Base-by-base conservation (phyloP, 2,797 vertebrate species). In the Scarus forsteni region DNA sequence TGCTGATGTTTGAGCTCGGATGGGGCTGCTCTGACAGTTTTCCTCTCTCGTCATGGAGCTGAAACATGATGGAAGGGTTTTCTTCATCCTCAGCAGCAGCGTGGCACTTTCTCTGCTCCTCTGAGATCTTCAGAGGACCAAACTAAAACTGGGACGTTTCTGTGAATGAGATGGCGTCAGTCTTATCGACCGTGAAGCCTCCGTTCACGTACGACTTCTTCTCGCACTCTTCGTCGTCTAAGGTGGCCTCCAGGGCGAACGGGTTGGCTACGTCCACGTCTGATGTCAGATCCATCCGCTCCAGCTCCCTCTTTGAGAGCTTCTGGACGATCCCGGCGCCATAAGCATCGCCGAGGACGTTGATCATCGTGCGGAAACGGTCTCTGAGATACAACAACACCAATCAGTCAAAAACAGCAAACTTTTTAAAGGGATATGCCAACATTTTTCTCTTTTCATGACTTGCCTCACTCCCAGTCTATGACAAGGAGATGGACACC, bases 361-460 rank as follows among this genome's bases (percentile, higher is more conserved):
- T 99, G 89, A 99, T 95, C 97, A 98, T 96, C 1, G 98, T 99
- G 68, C 98, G 96, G 92, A 99, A 99, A 50, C 98, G 96, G 86
- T 99, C 98, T 85, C 98, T 99, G 78, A 60, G 81, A 88, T 19
- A 79, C 42, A 79, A 3, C 18, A n/a, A 8, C 40, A 14, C 44
- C 14, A 39, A 35, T 74, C 35, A 71, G 46, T 54, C 38, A 3
- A 45, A 40, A 68, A 44, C 8, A 0, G 4, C 7, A 3, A 9
- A 7, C 7, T 8, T 16, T 9, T 3, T 16, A 48, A n/a, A n/a
- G 8, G 16, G n/a, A 27, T 27, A 27, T 4, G 4, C 27, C 27
- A 4, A 2, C 27, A 27, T 27, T 27, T 27, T 27, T 27, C 4
- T 27, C 2, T 27, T 27, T 27, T 27, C 27, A 2, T 27, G 27